Conservation (phyloP, 2,888 invertebrate species). For the Acronicta aceris region DNA sequence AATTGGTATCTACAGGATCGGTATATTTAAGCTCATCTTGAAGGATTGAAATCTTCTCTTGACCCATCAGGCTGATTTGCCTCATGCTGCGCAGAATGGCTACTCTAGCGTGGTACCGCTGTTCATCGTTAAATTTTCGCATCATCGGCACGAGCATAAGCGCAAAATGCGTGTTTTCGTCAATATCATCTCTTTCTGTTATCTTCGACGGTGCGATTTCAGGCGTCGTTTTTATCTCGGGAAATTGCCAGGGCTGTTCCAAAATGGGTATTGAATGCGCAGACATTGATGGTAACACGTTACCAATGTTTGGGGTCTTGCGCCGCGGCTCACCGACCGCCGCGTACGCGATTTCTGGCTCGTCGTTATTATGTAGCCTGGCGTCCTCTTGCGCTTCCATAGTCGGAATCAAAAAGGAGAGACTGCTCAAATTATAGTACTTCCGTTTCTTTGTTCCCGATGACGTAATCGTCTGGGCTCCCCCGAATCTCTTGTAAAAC, state of each 20-base stretch:
- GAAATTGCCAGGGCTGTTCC: neutral
- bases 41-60: neutral
- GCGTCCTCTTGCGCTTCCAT: neutral
- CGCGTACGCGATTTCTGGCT: neutral
- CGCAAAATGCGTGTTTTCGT: neutral
- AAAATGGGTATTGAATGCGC: neutral
- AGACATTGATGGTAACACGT: neutral
- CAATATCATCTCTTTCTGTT: neutral
- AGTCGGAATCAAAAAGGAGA: neutral
- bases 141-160: constrained; percentile 3
- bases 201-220: neutral
- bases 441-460: neutral
- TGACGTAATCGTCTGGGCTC: no score
- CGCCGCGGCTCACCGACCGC: no score
- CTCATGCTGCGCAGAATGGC: constrained; percentile 1
- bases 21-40: neutral
- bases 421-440: neutral
- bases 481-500: neutral
- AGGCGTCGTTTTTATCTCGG: neutral
- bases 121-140: neutral
- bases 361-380: neutral
- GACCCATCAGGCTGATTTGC: neutral
- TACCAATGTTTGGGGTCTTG: neutral
- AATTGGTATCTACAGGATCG: neutral
- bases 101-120: neutral